Percentiles rank a stretch among this genome's conserved stretches.
Conservation (phyloP, 2,888 invertebrate species). For the Spodoptera picta region DNA sequence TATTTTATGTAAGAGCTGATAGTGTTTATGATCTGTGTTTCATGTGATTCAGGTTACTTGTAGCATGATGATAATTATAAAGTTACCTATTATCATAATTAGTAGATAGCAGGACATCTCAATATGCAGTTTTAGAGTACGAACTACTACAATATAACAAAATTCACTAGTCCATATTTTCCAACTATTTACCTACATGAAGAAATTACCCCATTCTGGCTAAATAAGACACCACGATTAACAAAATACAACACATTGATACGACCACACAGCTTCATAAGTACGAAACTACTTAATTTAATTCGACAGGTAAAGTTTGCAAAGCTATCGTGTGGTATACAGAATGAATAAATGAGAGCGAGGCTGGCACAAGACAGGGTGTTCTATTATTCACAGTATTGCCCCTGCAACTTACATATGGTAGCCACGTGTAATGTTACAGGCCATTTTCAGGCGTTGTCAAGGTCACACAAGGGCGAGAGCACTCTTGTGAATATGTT, state of each 20-base stretch:
- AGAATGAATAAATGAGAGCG: constrained; percentile 48
- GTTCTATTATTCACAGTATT: constrained; percentile 45
- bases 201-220: no score
- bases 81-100: no score
- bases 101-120: no score
- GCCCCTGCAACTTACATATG: constrained; percentile 24
- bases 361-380: constrained; percentile 35
- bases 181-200: no score
- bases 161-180: no score
- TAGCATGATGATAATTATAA: no score
- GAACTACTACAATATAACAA: no score
- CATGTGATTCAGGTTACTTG: no score
- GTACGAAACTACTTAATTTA: background rate
- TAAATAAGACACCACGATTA: background rate
- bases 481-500: background rate
- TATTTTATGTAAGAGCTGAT: no score
- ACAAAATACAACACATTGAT: background rate
- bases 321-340: constrained; percentile 11
- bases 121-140: no score
- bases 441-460: constrained; percentile 16
- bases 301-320: constrained; percentile 14
- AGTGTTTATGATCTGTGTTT: no score
- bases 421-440: constrained; percentile 12
- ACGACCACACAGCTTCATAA: no score
- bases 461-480: constrained; percentile 25